phyloP scores from a whole-genome alignment of 2,113 vertebrate species.

The Amia ocellicauda region DNA sequence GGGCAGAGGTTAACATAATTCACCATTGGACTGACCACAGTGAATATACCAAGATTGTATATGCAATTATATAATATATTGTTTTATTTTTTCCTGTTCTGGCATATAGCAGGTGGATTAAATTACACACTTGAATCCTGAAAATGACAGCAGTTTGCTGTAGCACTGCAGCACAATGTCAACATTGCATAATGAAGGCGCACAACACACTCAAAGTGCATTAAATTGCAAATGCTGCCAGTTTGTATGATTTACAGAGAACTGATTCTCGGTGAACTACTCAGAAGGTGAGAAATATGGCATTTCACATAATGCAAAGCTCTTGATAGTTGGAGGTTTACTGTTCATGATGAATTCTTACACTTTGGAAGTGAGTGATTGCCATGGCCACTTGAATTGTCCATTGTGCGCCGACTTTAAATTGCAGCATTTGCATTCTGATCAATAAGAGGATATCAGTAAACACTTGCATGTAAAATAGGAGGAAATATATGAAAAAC shows the following conservation, averaged over 20 bases:
- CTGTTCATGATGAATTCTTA: background rate
- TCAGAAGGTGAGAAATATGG: background rate
- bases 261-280: background rate
- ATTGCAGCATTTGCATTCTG: no score
- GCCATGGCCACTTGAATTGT: background rate
- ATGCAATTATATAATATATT: no score
- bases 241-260: no score
- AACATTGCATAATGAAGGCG: background rate
- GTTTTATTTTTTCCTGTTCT: background rate
- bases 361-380: background rate
- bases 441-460: no score
- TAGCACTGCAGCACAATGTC: background rate
- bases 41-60: no score
- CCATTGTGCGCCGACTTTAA: no score
- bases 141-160: slow-evolving; percentile 1
- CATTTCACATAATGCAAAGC: background rate
- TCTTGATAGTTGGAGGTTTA: background rate
- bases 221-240: background rate
- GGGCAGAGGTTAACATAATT: no score
- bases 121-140: background rate
- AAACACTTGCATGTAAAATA: no score
- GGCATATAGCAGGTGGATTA: background rate
- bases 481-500: no score
- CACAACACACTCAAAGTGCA: background rate
- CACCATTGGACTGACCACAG: no score